Evolutionary conservation across 2,113 vertebrate genomes (phyloP).

Genomic region (Microcebus murinus): DNA sequence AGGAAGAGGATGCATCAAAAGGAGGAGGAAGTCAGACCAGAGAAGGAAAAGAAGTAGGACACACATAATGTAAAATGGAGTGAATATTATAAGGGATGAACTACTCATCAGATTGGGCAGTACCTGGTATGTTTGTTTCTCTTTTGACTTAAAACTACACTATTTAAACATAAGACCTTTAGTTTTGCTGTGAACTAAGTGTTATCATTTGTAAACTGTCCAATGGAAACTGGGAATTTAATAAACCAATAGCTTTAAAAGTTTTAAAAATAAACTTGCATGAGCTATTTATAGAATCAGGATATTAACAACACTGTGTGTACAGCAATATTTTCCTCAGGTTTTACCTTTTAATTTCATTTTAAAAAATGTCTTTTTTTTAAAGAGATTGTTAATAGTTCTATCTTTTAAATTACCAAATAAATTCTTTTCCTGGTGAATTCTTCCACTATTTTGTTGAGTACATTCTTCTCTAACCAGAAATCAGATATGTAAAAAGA

Average conservation of each 20-base stretch:
- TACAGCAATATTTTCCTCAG: not conserved
- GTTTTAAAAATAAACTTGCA: not conserved
- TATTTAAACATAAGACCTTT: not conserved
- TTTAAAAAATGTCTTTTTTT: not conserved
- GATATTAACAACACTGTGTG: not conserved
- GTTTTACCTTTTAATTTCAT: slow-evolving; percentile 31
- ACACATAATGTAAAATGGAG: slow-evolving; percentile 9
- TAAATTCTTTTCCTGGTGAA: slow-evolving; percentile 8
- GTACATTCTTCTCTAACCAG: not conserved
- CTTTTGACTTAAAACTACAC: not conserved
- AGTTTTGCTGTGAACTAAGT: slow-evolving; percentile 45
- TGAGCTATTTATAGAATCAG: not conserved
- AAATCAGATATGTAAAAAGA: not conserved
- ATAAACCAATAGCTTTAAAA: not conserved
- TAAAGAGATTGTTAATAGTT: not conserved
- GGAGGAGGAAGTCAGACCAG: slow-evolving; percentile 25
- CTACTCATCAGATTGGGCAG: not conserved
- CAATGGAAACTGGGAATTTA: slow-evolving; percentile 41
- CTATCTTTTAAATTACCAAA: not conserved
- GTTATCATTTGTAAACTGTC: not conserved
- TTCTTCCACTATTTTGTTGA: not conserved
- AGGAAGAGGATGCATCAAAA: slow-evolving; percentile 67
- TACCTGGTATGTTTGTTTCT: not conserved
- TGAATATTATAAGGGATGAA: not conserved
- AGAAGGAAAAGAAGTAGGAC: slow-evolving; percentile 46